Evolutionary conservation across 1,140 invertebrate genomes (phyloP).

Genomic region (Triops longicaudatus): DNA sequence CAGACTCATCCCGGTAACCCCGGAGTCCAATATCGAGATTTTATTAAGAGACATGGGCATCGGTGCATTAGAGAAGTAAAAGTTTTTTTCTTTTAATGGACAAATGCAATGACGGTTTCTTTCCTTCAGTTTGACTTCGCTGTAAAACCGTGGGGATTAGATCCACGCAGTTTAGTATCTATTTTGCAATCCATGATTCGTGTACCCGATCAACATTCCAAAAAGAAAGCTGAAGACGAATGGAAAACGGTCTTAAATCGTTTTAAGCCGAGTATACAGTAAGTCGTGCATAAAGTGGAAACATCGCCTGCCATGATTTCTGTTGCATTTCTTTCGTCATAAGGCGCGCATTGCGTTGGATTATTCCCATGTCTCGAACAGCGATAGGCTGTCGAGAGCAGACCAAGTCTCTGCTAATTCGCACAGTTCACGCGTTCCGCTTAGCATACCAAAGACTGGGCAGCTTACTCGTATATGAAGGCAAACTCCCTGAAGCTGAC

Average conservation of each 20-base stretch:
- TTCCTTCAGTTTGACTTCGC: slow-evolving; percentile 54
- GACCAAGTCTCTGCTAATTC: slow-evolving; percentile 55
- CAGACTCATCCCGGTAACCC: slow-evolving; percentile 45
- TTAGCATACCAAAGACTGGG: slow-evolving; percentile 51
- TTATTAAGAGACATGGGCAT: slow-evolving; percentile 65
- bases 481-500: slow-evolving; percentile 53
- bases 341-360: slow-evolving; percentile 43
- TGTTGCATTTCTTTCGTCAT: slow-evolving; percentile 35
- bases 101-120: slow-evolving; percentile 21
- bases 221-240: slow-evolving; percentile 22
- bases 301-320: too few species aligned
- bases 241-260: slow-evolving; percentile 21
- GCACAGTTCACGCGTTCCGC: slow-evolving; percentile 51
- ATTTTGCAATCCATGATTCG: slow-evolving; percentile 48
- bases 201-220: slow-evolving; percentile 20
- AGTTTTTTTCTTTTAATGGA: background rate
- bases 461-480: slow-evolving; percentile 48
- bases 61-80: slow-evolving; percentile 60
- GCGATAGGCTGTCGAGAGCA: slow-evolving; percentile 55
- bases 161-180: slow-evolving; percentile 51
- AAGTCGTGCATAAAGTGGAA: background rate
- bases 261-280: slow-evolving; percentile 22
- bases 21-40: slow-evolving; percentile 45
- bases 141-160: slow-evolving; percentile 55
- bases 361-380: slow-evolving; percentile 50